Conservation (phyloP, 2,888 invertebrate genomes). For the Drosophila setosimentum region DNA sequence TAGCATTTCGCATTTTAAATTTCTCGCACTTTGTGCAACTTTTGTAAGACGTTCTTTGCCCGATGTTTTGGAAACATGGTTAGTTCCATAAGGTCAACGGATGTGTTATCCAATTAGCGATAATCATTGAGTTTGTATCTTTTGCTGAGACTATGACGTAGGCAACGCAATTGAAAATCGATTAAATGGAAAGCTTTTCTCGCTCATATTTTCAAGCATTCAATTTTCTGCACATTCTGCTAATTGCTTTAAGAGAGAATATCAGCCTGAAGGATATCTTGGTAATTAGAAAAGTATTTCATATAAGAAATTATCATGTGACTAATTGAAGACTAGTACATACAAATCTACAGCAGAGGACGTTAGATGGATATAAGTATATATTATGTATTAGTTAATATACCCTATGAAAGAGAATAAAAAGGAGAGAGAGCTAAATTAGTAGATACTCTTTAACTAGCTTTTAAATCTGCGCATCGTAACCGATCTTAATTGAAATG, state of each 20-base stretch:
- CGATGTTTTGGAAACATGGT: conserved; percentile 21
- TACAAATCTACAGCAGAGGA: not conserved
- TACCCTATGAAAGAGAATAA: not conserved
- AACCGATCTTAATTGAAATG: not conserved
- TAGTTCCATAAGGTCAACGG: conserved; percentile 62
- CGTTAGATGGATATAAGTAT: not conserved
- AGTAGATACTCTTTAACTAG: not conserved
- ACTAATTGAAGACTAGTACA: not conserved
- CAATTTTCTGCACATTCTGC: not conserved
- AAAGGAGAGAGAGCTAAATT: not conserved
- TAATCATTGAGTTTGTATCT: conserved; percentile 53
- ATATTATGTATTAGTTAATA: not conserved
- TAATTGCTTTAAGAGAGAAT: not conserved
- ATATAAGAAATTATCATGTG: not conserved
- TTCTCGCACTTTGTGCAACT: conserved; percentile 37
- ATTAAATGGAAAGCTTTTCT: conserved; percentile 8
- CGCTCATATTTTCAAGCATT: not conserved
- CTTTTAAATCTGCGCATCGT: not conserved
- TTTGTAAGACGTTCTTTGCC: conserved; percentile 36
- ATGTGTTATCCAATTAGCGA: conserved; percentile 76
- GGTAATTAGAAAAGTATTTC: not conserved
- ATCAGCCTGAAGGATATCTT: not conserved
- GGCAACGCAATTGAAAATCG: conserved; percentile 18
- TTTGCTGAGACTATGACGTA: conserved; percentile 29
- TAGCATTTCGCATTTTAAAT: conserved; percentile 72